Conservation (phyloP, 1,140 invertebrate species). For the Hyposmocoma kahamanoa region DNA sequence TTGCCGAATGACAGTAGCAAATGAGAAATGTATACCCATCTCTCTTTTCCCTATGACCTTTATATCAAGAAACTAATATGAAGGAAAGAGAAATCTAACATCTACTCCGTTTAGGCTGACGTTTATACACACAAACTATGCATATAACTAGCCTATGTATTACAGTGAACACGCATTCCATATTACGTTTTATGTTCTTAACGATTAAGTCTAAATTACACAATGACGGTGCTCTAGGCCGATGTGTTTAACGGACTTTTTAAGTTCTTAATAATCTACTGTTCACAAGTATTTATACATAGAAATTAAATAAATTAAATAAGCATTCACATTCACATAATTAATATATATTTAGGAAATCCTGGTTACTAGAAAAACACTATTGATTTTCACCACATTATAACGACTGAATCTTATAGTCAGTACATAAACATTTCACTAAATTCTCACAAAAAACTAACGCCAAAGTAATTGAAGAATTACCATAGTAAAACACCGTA, state of each 20-base stretch:
- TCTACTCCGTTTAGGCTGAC: constrained; percentile 22
- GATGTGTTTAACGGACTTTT: background rate
- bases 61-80: constrained; percentile 48
- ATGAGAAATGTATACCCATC: constrained; percentile 9
- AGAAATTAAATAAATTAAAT: background rate
- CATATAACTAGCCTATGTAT: constrained; percentile 46
- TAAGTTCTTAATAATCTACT: background rate
- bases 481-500: too few relatives aligned
- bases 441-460: too few relatives aligned
- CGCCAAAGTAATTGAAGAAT: too few relatives aligned
- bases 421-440: too few relatives aligned
- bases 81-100: constrained; percentile 43
- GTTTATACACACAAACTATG: constrained; percentile 47
- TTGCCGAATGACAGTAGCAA: too few relatives aligned
- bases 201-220: background rate
- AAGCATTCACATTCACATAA: too few relatives aligned
- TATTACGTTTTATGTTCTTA: constrained; percentile 2
- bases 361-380: too few relatives aligned
- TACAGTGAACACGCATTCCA: constrained; percentile 21
- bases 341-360: too few relatives aligned
- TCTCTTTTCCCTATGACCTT: constrained; percentile 35
- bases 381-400: too few relatives aligned
- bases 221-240: too few relatives aligned
- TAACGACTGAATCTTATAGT: too few relatives aligned
- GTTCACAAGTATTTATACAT: background rate